Base-by-base conservation (phyloP, 2,113 vertebrate genomes). In the Chionis minor region DNA sequence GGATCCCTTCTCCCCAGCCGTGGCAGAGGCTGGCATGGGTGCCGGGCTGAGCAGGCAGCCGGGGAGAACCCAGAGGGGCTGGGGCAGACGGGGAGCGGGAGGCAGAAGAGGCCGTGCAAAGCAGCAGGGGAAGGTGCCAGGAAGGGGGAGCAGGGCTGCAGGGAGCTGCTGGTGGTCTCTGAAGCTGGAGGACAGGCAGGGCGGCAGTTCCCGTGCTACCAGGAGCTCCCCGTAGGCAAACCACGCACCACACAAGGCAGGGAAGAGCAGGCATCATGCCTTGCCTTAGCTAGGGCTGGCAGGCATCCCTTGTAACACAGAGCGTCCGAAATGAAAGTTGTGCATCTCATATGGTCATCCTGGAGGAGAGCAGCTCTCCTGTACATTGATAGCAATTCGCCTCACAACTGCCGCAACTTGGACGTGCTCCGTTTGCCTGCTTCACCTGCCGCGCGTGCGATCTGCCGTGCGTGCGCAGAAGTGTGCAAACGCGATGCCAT, bases 271-370 rank as follows among this genome's bases (percentile, higher is more conserved):
- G 16, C 9, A 3, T 24, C 24, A 1, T 14, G 40, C 21, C 40
- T 23, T 67, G 33, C 62, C 63, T 81, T 19, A 52, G 55, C 51
- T 54, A 33, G 59, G 35, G 54, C 12, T 63, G 51, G 33, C 47
- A 59, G 72, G 49, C 55, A 45, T 11, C 28, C 28, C 38, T 59
- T 15, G 52, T 71, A 82, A 63, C 74, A 21, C 10, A 18, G 32
- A 54, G 55, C 5, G 12, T 45, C 35, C 74, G 40, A 16, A 9
- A 38, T 2, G 6, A 40, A 92, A 75, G 22, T 59, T 61, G 32
- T 44, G 27, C 4, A 2, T 23, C 40, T 38, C 1, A 1, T 44
- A 4, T 2, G 47, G 32, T 10, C 5, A 3, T 11, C 62, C 8
- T 0, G 38, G 28, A 27, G 26, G 44, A 87, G 59, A 35, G 45